Evolutionary conservation across 2,797 vertebrate species (phyloP).

Genomic region (Pseudomugil tenellus): DNA sequence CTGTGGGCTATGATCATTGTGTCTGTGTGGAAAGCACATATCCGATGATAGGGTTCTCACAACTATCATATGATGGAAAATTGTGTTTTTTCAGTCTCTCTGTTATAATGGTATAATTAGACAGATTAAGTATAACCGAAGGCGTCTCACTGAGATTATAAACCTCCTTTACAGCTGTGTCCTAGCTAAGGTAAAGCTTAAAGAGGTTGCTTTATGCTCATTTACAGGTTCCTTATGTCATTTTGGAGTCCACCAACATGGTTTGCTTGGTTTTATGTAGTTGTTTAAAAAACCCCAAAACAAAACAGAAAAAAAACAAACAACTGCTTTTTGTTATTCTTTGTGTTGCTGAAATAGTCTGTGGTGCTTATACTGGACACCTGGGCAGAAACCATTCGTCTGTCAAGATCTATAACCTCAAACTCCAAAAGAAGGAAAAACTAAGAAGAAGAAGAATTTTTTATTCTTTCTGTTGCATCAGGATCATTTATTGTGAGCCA

Average conservation of each 20-base stretch:
- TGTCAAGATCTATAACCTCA: not conserved
- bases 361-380: too few species aligned
- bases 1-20: conserved; percentile 12
- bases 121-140: not conserved
- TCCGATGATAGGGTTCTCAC: not conserved
- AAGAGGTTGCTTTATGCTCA: not conserved
- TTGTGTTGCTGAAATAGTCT: too few species aligned
- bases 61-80: not conserved
- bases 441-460: not conserved
- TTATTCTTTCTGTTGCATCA: not conserved
- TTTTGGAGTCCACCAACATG: not conserved
- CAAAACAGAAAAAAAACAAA: too few species aligned
- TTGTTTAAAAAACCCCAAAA: too few species aligned
- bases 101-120: not conserved
- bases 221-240: not conserved
- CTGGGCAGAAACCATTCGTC: too few species aligned
- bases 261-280: not conserved
- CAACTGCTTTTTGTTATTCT: too few species aligned
- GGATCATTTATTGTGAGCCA: not conserved
- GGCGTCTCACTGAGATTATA: not conserved
- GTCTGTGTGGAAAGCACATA: conserved; percentile 8
- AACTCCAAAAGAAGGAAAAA: not conserved
- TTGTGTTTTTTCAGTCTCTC: not conserved
- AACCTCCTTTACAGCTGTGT: not conserved
- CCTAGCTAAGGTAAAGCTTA: not conserved